Evolutionary conservation across 2,797 vertebrate genomes (phyloP).

Genomic region (Peromyscus aztecus): DNA sequence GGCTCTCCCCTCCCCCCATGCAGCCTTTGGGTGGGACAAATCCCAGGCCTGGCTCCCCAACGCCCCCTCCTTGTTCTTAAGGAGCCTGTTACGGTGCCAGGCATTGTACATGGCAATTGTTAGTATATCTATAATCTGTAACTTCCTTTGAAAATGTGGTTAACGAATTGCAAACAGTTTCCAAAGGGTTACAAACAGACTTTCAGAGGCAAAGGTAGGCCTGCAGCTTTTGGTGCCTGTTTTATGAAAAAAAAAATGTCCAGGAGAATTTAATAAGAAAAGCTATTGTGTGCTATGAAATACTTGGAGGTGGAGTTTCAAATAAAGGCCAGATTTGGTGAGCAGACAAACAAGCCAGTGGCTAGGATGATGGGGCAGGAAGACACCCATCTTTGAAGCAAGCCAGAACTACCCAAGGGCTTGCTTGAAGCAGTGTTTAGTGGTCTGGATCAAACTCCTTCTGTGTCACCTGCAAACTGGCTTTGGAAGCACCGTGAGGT

Average conservation of each 20-base stretch:
- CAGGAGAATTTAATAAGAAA: constrained; percentile 83
- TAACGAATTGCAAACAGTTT: constrained; percentile 81
- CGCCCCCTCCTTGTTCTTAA: constrained; percentile 13
- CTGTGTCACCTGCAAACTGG: background rate
- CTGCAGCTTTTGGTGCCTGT: constrained; percentile 81
- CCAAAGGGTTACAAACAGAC: constrained; percentile 83
- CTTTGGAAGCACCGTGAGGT: background rate
- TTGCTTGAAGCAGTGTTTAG: accelerated
- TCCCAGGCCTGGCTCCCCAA: background rate
- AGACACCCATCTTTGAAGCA: background rate
- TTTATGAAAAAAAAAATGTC: constrained; percentile 80
- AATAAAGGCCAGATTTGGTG: constrained; percentile 83
- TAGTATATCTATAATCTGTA: constrained; percentile 83
- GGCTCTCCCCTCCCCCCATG: background rate
- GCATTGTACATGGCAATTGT: constrained; percentile 78
- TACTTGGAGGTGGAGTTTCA: constrained; percentile 80
- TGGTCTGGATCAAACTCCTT: background rate
- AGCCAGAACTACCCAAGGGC: background rate
- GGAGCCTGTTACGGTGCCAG: constrained; percentile 61
- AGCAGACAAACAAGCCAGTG: constrained; percentile 52
- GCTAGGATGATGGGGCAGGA: constrained; percentile 33
- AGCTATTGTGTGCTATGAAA: constrained; percentile 83
- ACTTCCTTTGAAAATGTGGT: constrained; percentile 86
- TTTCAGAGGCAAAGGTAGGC: constrained; percentile 80
- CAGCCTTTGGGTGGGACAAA: background rate